Evolutionary conservation across 2,113 vertebrate genomes (phyloP).

Genomic region (Zosterops hypoxanthus): DNA sequence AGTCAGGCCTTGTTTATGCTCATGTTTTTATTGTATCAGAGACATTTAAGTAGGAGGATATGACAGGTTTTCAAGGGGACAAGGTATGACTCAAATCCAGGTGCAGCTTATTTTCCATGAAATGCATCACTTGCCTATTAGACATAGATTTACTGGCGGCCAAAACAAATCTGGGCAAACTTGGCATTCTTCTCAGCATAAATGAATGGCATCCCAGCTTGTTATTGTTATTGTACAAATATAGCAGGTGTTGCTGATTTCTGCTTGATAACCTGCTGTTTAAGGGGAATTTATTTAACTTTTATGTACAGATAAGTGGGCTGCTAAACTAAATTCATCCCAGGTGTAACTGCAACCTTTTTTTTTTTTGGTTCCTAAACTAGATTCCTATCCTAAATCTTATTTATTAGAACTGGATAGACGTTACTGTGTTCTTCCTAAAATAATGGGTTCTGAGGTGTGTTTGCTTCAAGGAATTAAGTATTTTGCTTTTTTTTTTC

Average conservation of each 20-base stretch:
- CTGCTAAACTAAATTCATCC: constrained; percentile 43
- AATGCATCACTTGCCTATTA: constrained; percentile 48
- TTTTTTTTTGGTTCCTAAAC: neutral
- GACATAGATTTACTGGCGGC: constrained; percentile 14
- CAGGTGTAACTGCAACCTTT: constrained; percentile 4
- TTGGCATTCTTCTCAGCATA: constrained; percentile 38
- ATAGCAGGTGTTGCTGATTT: constrained; percentile 59
- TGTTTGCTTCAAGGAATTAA: neutral
- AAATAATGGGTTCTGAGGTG: neutral
- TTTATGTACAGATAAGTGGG: constrained; percentile 4
- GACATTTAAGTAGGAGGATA: constrained; percentile 56
- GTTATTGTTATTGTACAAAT: constrained; percentile 57
- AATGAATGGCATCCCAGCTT: constrained; percentile 46
- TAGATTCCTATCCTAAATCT: neutral
- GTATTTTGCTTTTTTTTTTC: neutral
- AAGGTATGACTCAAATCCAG: constrained; percentile 71
- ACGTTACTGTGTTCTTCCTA: neutral
- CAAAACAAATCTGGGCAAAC: constrained; percentile 58
- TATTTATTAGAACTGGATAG: neutral
- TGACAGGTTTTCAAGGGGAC: constrained; percentile 64
- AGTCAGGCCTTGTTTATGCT: constrained; percentile 49
- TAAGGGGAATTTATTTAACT: constrained; percentile 47
- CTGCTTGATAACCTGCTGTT: constrained; percentile 43
- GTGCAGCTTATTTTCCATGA: constrained; percentile 66
- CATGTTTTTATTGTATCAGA: constrained; percentile 66